These are phyloP conservation scores for Brenthis ino DNA, from an alignment of 2,888 invertebrate genomes.

Conservation along the genomic window DNA sequence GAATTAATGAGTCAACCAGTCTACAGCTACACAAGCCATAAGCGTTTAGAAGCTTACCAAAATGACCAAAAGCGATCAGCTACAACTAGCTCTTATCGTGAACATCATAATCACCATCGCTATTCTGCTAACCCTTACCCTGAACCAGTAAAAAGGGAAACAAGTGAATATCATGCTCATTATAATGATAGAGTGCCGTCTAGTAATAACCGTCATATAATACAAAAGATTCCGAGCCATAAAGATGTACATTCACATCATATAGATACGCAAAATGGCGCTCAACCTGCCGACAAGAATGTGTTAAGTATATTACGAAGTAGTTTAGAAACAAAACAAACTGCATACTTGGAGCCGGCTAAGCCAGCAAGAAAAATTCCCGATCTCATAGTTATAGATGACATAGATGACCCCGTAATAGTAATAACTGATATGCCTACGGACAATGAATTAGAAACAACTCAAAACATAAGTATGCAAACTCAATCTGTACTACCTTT, in stretches of 20 bases:
- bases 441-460: conserved; percentile 58
- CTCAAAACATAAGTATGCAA: conserved; percentile 45
- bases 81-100: conserved; percentile 57
- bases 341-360: conserved; percentile 78
- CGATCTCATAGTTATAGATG: conserved; percentile 78
- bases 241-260: conserved; percentile 64
- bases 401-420: conserved; percentile 74
- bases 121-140: conserved; percentile 58
- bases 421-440: conserved; percentile 75
- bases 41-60: conserved; percentile 71
- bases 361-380: conserved; percentile 73
- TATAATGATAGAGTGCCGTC: conserved; percentile 64
- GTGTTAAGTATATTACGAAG: conserved; percentile 87
- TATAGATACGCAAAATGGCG: conserved; percentile 61
- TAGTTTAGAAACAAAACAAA: conserved; percentile 85
- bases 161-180: conserved; percentile 62
- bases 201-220: conserved; percentile 62
- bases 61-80: conserved; percentile 67
- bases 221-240: conserved; percentile 69
- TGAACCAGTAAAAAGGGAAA: conserved; percentile 58
- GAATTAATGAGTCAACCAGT: conserved; percentile 73
- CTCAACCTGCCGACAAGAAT: conserved; percentile 84
- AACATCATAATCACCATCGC: conserved; percentile 60
- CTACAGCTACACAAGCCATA: conserved; percentile 72
- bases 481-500: conserved; percentile 50